A percentile compares a stretch with the other conserved stretches of the same genome.
phyloP scores from a whole-genome alignment of 2,888 invertebrate species.

The Eremobia ochroleuca region DNA sequence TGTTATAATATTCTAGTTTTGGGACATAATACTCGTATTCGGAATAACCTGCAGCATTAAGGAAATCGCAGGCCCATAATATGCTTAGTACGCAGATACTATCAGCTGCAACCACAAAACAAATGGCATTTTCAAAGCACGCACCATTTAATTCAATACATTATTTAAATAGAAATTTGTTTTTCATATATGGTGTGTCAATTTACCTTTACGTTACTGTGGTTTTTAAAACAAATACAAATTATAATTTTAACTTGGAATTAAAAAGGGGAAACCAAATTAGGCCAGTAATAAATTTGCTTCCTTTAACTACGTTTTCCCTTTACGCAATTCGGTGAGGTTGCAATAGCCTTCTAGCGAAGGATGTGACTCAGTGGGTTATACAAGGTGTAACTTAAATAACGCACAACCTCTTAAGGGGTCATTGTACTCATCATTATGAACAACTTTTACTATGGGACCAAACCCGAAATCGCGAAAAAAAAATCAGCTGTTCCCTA shows the following conservation, averaged over 20 bases:
- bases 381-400: too few relatives aligned
- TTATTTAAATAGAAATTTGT: not conserved
- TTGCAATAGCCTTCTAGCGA: conserved; percentile 4
- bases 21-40: not conserved
- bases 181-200: not conserved
- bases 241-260: too few relatives aligned
- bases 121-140: not conserved
- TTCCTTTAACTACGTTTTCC: not conserved
- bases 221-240: not conserved
- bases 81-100: not conserved
- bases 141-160: not conserved
- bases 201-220: not conserved
- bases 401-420: too few relatives aligned
- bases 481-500: too few relatives aligned
- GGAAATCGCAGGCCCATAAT: not conserved
- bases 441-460: too few relatives aligned
- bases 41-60: conserved; percentile 15
- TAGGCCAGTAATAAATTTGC: not conserved
- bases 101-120: conserved; percentile 15
- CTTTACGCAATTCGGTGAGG: not conserved
- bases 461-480: too few relatives aligned
- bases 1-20: not conserved
- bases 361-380: not conserved
- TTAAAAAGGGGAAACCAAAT: conserved; percentile 4
- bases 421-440: too few relatives aligned